Evolutionary conservation across 2,888 invertebrate genomes (phyloP).

Genomic region (Lordiphosa andalusiaca): DNA sequence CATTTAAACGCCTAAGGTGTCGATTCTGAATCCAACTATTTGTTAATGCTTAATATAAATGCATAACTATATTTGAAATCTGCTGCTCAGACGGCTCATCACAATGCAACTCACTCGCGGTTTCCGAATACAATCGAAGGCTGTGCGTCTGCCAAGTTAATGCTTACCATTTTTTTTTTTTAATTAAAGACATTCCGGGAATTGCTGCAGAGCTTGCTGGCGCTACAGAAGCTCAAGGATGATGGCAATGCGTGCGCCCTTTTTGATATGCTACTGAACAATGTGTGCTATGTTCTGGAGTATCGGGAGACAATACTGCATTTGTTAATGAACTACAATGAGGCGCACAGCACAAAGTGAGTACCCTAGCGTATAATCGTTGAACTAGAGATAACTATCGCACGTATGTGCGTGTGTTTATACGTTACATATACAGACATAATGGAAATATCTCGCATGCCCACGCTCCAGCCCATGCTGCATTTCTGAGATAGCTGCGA

Average conservation of each 20-base stretch:
- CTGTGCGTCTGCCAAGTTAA: slow-evolving; percentile 25
- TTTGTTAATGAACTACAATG: slow-evolving; percentile 90
- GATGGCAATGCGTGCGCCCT: slow-evolving; percentile 86
- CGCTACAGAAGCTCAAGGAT: slow-evolving; percentile 90
- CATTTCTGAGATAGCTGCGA: slow-evolving; percentile 30
- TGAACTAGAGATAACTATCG: slow-evolving; percentile 7
- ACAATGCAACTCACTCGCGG: slow-evolving; percentile 18
- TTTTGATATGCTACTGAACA: slow-evolving; percentile 92
- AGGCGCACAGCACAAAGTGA: slow-evolving; percentile 91
- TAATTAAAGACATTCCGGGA: slow-evolving; percentile 87
- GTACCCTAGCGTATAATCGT: slow-evolving; percentile 61
- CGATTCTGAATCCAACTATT: neutral
- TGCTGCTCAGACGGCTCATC: slow-evolving; percentile 18
- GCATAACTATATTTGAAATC: slow-evolving; percentile 1
- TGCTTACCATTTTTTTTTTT: slow-evolving; percentile 50
- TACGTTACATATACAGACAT: neutral
- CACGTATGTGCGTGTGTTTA: slow-evolving; percentile 7
- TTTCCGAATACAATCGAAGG: slow-evolving; percentile 12
- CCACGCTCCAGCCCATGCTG: slow-evolving; percentile 7
- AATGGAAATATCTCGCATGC: slow-evolving; percentile 1
- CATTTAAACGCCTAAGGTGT: too few species aligned
- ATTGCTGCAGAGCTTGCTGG: slow-evolving; percentile 89
- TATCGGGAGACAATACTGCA: slow-evolving; percentile 94
- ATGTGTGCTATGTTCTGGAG: slow-evolving; percentile 95
- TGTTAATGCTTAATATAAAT: slow-evolving; percentile 1